phyloP scores from a whole-genome alignment of 1,140 invertebrate species.

The Nautilus pompilius region DNA sequence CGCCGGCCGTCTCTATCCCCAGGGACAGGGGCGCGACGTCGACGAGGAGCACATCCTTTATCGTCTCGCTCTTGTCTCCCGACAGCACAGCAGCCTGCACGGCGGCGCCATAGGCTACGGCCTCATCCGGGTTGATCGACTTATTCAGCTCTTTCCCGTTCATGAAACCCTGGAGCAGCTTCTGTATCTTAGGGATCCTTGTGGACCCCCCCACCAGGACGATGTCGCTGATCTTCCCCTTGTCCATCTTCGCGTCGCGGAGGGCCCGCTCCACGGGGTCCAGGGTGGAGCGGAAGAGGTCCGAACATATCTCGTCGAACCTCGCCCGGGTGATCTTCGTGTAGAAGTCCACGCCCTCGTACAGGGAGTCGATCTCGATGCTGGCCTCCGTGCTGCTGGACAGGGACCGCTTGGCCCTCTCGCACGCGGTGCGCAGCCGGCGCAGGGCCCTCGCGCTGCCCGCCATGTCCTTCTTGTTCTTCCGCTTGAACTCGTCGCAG shows the following conservation, averaged over 20 bases:
- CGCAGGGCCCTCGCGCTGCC: conserved; percentile 39
- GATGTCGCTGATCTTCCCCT: conserved; percentile 87
- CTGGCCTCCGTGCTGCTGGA: conserved; percentile 49
- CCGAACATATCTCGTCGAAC: conserved; percentile 71
- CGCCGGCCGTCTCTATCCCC: conserved; percentile 62
- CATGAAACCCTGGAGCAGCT: conserved; percentile 81
- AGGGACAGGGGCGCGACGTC: conserved; percentile 52
- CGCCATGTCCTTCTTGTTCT: conserved; percentile 44
- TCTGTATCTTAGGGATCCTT: conserved; percentile 96
- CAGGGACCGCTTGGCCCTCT: conserved; percentile 60
- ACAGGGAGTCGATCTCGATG: conserved; percentile 73
- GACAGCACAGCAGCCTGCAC: conserved; percentile 59
- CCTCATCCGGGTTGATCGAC: conserved; percentile 55
- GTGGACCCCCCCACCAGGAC: conserved; percentile 96
- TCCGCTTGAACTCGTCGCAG: conserved; percentile 47
- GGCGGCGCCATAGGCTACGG: conserved; percentile 62
- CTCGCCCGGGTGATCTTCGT: conserved; percentile 52
- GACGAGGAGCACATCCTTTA: conserved; percentile 51
- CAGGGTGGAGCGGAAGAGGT: conserved; percentile 82
- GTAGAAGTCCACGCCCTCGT: conserved; percentile 66
- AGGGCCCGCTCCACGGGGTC: conserved; percentile 93
- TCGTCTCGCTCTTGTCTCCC: conserved; percentile 41
- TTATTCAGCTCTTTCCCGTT: conserved; percentile 53
- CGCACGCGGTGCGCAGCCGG: conserved; percentile 66
- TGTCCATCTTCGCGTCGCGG: conserved; percentile 91